Base-by-base conservation (phyloP, 2,797 vertebrate genomes). In the Eulemur rubriventer region DNA sequence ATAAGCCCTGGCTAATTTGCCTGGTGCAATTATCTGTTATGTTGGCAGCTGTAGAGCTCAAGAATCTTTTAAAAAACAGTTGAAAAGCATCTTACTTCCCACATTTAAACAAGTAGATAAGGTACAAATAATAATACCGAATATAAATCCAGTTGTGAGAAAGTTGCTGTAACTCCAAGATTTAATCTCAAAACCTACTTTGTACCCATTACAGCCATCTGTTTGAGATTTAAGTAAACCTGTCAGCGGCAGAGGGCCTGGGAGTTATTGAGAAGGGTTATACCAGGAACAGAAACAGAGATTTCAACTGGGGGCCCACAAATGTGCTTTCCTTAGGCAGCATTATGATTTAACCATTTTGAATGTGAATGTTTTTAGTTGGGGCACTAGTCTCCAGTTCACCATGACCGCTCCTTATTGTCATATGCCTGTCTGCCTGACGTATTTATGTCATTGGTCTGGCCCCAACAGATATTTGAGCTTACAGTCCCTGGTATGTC, bases 201-300 rank as follows among this genome's bases (percentile, higher is more conserved):
- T 87, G 69, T 82, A 59, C 50, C 67, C 67, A 93, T 92, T 91
- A 78, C 28, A 20, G 28, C 63, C 97, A 95, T 96, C 95, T 97
- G 96, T 79, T 94, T 91, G 90, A 94, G 67, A 88, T 96, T 95
- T 86, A 59, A 84, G 90, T 89, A 76, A 95, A 81, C 16, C 78
- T 65, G 48, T 75, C 76, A 78, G 35, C 82, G n/a, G 57, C 72
- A 22, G 35, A 52, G 20, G 67, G 87, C 52, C 94, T 52, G 82
- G 67, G 69, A 94, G 52, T 79, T 63, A 35, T 33, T 52, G 11
- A 89, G 55, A 46, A 28, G 0, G 0, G 30, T 69, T 94, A 11
- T 2, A 55, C 79, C 63, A 61, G 73, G n/a, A 96, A 76, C 43
- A 83, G 75, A 89, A 92, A 73, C 30, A 91, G 52, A 52, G 52